A percentile compares a stretch with the other conserved stretches of the same genome.
Conservation (phyloP, 2,797 vertebrate genomes). For the Apodemus agrarius region DNA sequence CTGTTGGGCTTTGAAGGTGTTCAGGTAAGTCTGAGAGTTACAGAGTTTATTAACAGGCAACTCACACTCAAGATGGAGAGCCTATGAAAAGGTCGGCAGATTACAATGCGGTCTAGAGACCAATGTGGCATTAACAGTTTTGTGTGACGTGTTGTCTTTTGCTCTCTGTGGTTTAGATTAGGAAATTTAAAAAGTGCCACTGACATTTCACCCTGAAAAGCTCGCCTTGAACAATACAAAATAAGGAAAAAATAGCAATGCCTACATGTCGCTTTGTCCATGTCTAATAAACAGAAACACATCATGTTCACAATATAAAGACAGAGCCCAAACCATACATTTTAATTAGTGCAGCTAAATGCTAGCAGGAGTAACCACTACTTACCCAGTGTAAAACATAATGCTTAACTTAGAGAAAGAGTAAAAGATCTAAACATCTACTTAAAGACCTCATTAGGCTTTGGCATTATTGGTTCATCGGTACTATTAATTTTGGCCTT, state of each 20-base stretch:
- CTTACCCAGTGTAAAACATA: slow-evolving; percentile 62
- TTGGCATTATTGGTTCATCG: slow-evolving; percentile 66
- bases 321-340: neutral
- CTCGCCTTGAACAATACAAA: neutral
- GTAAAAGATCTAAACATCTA: slow-evolving; percentile 62
- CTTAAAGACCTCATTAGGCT: slow-evolving; percentile 71
- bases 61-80: neutral
- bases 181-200: neutral
- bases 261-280: neutral
- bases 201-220: neutral
- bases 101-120: neutral
- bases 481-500: slow-evolving; percentile 57
- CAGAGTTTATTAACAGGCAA: neutral
- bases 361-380: slow-evolving; percentile 22
- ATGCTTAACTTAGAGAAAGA: slow-evolving; percentile 63
- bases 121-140: neutral
- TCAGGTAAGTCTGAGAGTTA: neutral
- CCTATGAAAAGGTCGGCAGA: neutral
- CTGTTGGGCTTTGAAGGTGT: neutral
- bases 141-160: neutral
- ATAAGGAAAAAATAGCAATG: neutral
- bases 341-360: slow-evolving; percentile 58
- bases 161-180: neutral
- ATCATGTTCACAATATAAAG: neutral
- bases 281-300: neutral